Percentiles rank a stretch among this genome's conserved stretches.
Conservation (phyloP, 1,140 invertebrate species). For the Andrena cerasifolii region DNA sequence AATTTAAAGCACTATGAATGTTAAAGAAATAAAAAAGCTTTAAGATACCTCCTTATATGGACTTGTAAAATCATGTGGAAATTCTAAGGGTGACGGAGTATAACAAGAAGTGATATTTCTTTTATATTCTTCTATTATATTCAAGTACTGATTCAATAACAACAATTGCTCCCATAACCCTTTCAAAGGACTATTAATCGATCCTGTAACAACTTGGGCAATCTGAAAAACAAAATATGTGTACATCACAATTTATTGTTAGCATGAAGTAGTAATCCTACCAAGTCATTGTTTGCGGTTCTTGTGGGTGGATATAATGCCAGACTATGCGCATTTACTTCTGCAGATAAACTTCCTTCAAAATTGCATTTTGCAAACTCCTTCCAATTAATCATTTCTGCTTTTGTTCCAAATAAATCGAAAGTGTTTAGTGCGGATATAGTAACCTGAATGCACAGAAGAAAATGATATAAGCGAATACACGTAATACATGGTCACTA, state of each 20-base stretch:
- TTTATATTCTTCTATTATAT: conserved; percentile 66
- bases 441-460: conserved; percentile 53
- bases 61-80: conserved; percentile 66
- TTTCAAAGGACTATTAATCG: conserved; percentile 62
- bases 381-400: conserved; percentile 61
- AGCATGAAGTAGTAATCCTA: conserved; percentile 53
- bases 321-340: conserved; percentile 64
- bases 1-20: neutral
- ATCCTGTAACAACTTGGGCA: conserved; percentile 66
- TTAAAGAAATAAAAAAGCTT: neutral
- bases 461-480: conserved; percentile 3
- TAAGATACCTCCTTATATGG: conserved; percentile 67
- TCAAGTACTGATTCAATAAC: conserved; percentile 70
- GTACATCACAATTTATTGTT: neutral
- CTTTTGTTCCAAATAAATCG: conserved; percentile 72
- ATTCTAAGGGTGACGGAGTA: conserved; percentile 58
- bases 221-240: conserved; percentile 54
- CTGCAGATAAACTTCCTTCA: conserved; percentile 68
- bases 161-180: conserved; percentile 72
- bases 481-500: conserved; percentile 8
- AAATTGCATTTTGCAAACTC: conserved; percentile 64
- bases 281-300: conserved; percentile 68
- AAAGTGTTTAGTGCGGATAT: conserved; percentile 59
- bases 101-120: conserved; percentile 59
- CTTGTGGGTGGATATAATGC: conserved; percentile 65